These are phyloP conservation scores for Heteropelma amictum DNA, from an alignment of 2,888 invertebrate species.

Conservation along the genomic window DNA sequence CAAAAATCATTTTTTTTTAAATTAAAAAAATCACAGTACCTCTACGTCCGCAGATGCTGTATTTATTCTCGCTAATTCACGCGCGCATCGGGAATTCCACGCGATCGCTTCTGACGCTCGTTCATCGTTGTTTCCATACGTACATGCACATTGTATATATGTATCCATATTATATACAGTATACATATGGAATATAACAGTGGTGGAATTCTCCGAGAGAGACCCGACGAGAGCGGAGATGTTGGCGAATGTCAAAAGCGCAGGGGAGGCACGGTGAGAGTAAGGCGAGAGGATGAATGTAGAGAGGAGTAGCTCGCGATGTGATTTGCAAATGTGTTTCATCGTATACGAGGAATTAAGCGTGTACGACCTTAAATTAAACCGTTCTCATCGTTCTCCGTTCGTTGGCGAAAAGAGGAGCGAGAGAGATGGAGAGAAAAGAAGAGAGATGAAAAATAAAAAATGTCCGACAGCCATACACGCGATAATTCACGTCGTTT, in stretches of 20 bases:
- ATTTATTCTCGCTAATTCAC: conserved; percentile 39
- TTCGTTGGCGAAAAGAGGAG: background rate
- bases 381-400: conserved; percentile 62
- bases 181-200: background rate
- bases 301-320: conserved; percentile 37
- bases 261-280: conserved; percentile 38
- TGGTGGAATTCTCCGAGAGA: conserved; percentile 1
- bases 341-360: conserved; percentile 71
- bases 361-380: conserved; percentile 73
- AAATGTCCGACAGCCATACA: conserved; percentile 64
- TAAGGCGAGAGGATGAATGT: too few species aligned
- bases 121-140: conserved; percentile 31
- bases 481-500: conserved; percentile 73
- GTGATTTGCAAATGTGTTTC: conserved; percentile 66
- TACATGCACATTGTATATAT: conserved; percentile 1
- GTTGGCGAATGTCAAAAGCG: conserved; percentile 48
- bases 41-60: background rate
- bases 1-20: too few species aligned
- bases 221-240: conserved; percentile 3
- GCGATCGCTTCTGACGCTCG: conserved; percentile 39
- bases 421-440: background rate
- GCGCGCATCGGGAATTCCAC: conserved; percentile 43
- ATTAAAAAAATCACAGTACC: background rate
- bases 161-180: background rate
- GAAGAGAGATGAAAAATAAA: background rate